Percentiles rank a stretch among this genome's conserved stretches.
phyloP scores from a whole-genome alignment of 2,797 vertebrate genomes.

The Sciurus carolinensis region DNA sequence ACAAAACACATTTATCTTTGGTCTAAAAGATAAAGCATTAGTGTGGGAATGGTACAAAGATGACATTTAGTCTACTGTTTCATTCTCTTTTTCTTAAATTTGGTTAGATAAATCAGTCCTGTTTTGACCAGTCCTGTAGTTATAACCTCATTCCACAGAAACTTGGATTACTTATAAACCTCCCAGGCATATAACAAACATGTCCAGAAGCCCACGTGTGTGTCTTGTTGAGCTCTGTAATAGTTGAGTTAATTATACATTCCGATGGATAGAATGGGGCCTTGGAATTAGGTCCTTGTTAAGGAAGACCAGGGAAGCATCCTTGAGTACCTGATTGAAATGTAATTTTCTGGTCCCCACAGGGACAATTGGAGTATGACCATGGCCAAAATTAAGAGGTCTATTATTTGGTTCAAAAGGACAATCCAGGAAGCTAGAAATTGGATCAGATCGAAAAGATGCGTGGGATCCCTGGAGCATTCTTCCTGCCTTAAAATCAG shows the following conservation, averaged over 20 bases:
- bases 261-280: not conserved
- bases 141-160: not conserved
- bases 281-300: conserved; percentile 37
- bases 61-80: not conserved
- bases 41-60: conserved; percentile 11
- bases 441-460: conserved; percentile 20
- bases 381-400: not conserved
- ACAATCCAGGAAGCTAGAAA: conserved; percentile 60
- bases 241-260: conserved; percentile 5
- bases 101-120: not conserved
- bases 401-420: conserved; percentile 13
- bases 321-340: conserved; percentile 2
- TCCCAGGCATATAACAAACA: not conserved
- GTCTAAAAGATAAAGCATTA: not conserved
- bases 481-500: conserved; percentile 53
- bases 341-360: conserved; percentile 38
- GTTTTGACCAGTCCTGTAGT: not conserved
- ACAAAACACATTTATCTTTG: not conserved
- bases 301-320: not conserved
- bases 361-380: not conserved
- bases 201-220: not conserved
- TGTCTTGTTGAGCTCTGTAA: not conserved
- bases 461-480: not conserved
- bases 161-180: not conserved
- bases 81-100: conserved; percentile 28